Conservation (phyloP, 2,888 invertebrate genomes). For the Fissipunctia ypsillon region DNA sequence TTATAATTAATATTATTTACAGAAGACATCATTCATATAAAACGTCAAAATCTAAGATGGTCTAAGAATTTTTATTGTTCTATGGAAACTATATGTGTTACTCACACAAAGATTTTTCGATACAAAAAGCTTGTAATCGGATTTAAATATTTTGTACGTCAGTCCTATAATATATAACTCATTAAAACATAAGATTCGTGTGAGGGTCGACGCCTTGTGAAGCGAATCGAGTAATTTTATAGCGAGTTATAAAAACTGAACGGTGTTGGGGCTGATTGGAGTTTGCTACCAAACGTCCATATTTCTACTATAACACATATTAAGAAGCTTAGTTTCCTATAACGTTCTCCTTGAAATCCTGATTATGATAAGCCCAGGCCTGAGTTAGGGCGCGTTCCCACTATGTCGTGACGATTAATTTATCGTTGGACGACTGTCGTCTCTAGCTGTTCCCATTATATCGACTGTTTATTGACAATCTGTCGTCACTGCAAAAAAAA, state of each 20-base stretch:
- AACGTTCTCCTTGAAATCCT: slow-evolving; percentile 25
- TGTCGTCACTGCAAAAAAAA: too few relatives aligned
- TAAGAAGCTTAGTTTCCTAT: slow-evolving; percentile 1
- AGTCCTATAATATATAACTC: slow-evolving; percentile 76
- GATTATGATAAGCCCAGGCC: not conserved
- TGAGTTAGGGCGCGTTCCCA: too few relatives aligned
- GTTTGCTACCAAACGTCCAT: slow-evolving; percentile 61
- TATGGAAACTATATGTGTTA: slow-evolving; percentile 48
- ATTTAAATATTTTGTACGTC: slow-evolving; percentile 71
- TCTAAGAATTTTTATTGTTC: slow-evolving; percentile 61
- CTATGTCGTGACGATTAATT: too few relatives aligned
- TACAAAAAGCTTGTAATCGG: slow-evolving; percentile 65
- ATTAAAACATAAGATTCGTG: slow-evolving; percentile 70
- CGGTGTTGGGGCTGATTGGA: slow-evolving; percentile 58
- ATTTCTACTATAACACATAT: slow-evolving; percentile 21
- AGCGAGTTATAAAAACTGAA: slow-evolving; percentile 77
- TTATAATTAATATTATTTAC: slow-evolving; percentile 58
- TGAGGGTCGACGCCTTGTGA: slow-evolving; percentile 74
- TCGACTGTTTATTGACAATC: too few relatives aligned
- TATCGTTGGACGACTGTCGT: too few relatives aligned
- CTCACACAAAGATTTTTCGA: slow-evolving; percentile 55
- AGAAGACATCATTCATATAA: slow-evolving; percentile 51
- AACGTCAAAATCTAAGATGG: slow-evolving; percentile 44
- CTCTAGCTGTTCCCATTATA: too few relatives aligned
- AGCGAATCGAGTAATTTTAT: slow-evolving; percentile 77